Evolutionary conservation across 1,140 invertebrate species (phyloP), one percentile per base, ranked within the genome.

Genomic region (Lepidurus arcticus): DNA sequence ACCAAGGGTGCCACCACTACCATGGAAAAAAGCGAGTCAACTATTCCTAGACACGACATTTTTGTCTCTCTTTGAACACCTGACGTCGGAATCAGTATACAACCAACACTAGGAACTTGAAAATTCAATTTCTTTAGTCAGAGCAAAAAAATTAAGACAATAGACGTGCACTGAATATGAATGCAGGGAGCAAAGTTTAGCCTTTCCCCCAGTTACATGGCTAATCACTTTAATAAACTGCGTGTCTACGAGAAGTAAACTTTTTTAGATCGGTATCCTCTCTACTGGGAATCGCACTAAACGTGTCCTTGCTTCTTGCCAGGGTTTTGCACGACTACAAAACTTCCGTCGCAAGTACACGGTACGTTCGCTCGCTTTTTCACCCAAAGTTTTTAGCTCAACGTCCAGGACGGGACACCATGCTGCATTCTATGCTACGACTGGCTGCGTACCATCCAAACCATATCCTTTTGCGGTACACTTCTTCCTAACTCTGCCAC

Each of bases 1-100:
- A 94, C 92, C 10, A 91, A 88, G 9, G 93, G 93, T 0, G 91
- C 90, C 7, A 93, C 89, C 11, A 95, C 86, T 0, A 89, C 82
- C 73, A 90, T 89, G 7, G 92, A 91, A 82, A 95, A 88, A 16
- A 91, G 81, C 13, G 88, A 87, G 83, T 95, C 93, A 73, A 93
- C 84, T 73, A 91, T 82, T 13, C 89, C 88, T 24, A 93, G 86
- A 78, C 53, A 65, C 53, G 53, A 16, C 53, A 65, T 65, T 16
- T 34, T 34, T 3, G 8, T 65, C 53, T 5, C 53, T 65, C 21
- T 9, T 11, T 65, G 16, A n/a, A 7, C n/a, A 65, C 53, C 21
- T 65, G 53, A 16, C 53, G n/a, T 65, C 53, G 21, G 53, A 65
- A 65, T 65, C 34, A 34, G 53, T n/a, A 65, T n/a, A 21, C 1